Evolutionary conservation across 2,797 vertebrate genomes (phyloP), one percentile per base, ranked within the genome.

Genomic region (Molossus alvarezi): DNA sequence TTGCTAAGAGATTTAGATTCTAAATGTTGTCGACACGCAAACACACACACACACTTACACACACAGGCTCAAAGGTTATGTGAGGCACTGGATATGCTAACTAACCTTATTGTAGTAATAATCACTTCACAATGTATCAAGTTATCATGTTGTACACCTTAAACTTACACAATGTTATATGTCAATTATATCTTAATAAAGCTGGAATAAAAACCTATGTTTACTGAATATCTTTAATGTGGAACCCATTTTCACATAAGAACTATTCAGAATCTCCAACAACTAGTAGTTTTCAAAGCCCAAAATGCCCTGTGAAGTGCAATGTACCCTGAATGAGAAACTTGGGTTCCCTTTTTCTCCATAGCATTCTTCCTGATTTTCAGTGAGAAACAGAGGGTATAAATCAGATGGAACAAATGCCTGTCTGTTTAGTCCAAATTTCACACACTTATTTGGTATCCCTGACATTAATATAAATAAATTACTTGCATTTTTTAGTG

Each of bases 401-500:
- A 27, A 27, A 10, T 53, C 87, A 64, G 3, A 73, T 25, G 18
- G 58, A n/a, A 21, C 15, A 94, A 60, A 76, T 41, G 6, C 55
- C 33, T 71, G 0, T 62, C 7, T 93, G 15, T 88, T 87, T 88
- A 84, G 4, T 45, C 10, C 33, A 91, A 18, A 83, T 80, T 75
- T 41, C 11, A 53, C 71, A 92, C 76, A 91, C 80, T 58, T 55
- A 73, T 21, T 20, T 67, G 41, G 8, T 33, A 29, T 53, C 15
- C 41, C 41, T 64, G 45, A 58, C 33, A 94, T 64, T 80, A 92
- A 92, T 88, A 83, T 88, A 92, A 95, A 75, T 91, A 62, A 91
- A 84, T 83, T 62, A 81, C 53, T 92, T 92, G 55, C 15, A 60
- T 86, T 90, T 87, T 87, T 85, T 45, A 90, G 23, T 72, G 41